Conservation (phyloP, 1,140 invertebrate species). For the Trichonephila clavipes region DNA sequence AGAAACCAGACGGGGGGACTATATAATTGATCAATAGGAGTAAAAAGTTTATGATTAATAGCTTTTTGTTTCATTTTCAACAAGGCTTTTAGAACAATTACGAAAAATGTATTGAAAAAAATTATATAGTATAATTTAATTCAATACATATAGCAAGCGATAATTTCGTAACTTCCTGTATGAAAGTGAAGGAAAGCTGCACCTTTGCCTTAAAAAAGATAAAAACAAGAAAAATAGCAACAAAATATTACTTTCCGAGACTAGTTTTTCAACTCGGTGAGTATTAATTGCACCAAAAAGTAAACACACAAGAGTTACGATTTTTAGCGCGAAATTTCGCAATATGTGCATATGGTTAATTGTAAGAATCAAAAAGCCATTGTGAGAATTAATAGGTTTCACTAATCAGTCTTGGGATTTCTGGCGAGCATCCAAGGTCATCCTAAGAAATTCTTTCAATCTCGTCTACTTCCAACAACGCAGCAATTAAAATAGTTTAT, state of each 20-base stretch:
- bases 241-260: neutral
- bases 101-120: no score
- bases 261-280: neutral
- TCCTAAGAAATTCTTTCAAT: neutral
- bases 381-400: neutral
- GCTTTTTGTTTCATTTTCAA: neutral
- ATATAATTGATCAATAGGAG: neutral
- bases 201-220: neutral
- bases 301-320: neutral
- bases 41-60: neutral
- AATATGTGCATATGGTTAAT: neutral
- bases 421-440: neutral
- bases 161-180: neutral
- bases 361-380: neutral
- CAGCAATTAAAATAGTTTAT: neutral
- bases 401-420: neutral
- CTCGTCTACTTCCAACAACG: neutral
- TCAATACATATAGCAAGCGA: neutral
- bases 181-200: neutral
- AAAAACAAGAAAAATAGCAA: neutral
- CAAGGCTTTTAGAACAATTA: neutral
- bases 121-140: no score
- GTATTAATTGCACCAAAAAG: neutral
- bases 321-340: neutral
- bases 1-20: neutral